Base-by-base conservation (phyloP, 2,113 vertebrate species). In the Hemiscyllium ocellatum region DNA sequence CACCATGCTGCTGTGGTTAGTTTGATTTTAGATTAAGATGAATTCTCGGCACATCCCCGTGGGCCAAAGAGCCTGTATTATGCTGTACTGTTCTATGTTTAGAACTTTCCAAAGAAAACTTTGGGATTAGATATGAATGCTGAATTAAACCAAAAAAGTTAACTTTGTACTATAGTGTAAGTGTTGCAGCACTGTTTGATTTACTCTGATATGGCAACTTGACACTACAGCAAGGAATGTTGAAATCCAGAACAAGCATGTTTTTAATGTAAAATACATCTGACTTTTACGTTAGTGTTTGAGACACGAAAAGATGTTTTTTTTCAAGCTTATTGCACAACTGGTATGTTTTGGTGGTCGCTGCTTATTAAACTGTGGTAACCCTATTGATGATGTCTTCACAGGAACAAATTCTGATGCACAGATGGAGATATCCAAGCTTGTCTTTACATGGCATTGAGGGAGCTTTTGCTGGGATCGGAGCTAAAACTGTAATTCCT, bases 391-490 rank as follows among this genome's bases (percentile, higher is more conserved):
- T 78, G 66, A 95, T 72, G 1, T 2, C 69, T 17, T 56, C 42
- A 0, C 96, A 99, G 99, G 98, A 98, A 5, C 85, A 98, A 61
- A 97, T 99, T 96, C 97, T 99, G 86, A 99, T 99, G 99, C 99
- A 99, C 94, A 98, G 99, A 6, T 99, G 99, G 99, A 97, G 99
- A 42, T 99, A 97, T 95, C 99, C 99, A 0, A 99, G 98, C n/a
- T 98, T 99, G 13, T 99, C 99, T 33, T 98, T 99, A 10, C 99
- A 99, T 1, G 99, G 99, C n/a, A 99, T 99, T 2, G 99, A 99
- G 96, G 99, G 99, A 1, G 99, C 99, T 56, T 99, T 99, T 96
- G 97, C 98, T 7, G 99, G 97, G 13, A 90, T 97, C 0, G 99
- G 99, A 78, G 98, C 98, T 52, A 99, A 99, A 97, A 99, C 99